Percentiles rank a stretch among this genome's conserved stretches.
Conservation (phyloP, 2,888 invertebrate species). For the Branchinecta sandiegonensis region DNA sequence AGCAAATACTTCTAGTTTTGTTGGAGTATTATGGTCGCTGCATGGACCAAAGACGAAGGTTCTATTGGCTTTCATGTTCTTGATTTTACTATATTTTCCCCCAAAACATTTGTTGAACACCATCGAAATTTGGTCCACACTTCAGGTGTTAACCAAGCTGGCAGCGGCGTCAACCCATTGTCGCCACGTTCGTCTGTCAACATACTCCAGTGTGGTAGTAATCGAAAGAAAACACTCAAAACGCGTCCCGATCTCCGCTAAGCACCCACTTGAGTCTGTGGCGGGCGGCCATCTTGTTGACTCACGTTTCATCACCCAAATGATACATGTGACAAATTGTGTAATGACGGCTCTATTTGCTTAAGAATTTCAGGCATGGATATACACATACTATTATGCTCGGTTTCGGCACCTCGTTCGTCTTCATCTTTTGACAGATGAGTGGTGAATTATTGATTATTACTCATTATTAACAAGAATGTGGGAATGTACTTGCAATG, state of each 20-base stretch:
- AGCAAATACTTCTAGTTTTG: too few relatives aligned
- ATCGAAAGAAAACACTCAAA: slow-evolving; percentile 14
- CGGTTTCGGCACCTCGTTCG: background rate
- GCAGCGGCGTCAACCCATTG: background rate
- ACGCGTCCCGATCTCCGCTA: background rate
- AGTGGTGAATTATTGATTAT: slow-evolving; percentile 16
- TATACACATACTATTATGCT: slow-evolving; percentile 8
- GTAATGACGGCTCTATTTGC: slow-evolving; percentile 15
- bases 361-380: slow-evolving; percentile 10
- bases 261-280: background rate
- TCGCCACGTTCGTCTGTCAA: slow-evolving; percentile 1
- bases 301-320: slow-evolving; percentile 9
- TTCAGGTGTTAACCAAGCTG: too few relatives aligned
- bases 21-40: too few relatives aligned
- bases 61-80: too few relatives aligned
- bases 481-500: background rate
- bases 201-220: background rate
- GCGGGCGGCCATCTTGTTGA: background rate
- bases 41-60: too few relatives aligned
- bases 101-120: too few relatives aligned
- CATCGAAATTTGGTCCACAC: too few relatives aligned
- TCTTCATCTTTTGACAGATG: slow-evolving; percentile 15
- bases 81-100: too few relatives aligned
- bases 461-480: slow-evolving; percentile 8
- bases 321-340: slow-evolving; percentile 15